A percentile compares a stretch with the other conserved stretches of the same genome.
Evolutionary conservation across 2,113 vertebrate species (phyloP).

Genomic region (Archocentrus centrarchus): DNA sequence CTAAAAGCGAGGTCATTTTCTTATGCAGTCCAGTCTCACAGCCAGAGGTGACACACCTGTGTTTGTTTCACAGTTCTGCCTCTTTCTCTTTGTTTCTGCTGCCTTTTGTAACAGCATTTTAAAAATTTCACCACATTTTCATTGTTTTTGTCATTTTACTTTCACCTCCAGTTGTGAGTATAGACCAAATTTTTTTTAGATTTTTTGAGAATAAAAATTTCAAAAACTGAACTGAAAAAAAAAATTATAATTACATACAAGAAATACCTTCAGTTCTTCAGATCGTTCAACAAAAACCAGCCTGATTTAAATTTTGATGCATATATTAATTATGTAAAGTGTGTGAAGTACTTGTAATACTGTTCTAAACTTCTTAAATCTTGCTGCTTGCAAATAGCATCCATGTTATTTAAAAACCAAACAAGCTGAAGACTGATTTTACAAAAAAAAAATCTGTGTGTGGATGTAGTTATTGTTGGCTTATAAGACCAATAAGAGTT

Average conservation of each 20-base stretch:
- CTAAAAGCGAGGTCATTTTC: not conserved
- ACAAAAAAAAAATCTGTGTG: not conserved
- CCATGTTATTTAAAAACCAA: not conserved
- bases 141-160: not conserved
- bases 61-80: not conserved
- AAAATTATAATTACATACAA: not conserved
- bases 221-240: not conserved
- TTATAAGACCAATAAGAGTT: not conserved
- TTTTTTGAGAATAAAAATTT: fast-evolving
- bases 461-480: not conserved
- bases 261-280: not conserved
- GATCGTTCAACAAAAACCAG: not conserved
- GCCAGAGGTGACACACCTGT: not conserved
- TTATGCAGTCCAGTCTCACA: not conserved
- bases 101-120: not conserved
- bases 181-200: not conserved
- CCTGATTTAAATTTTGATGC: not conserved
- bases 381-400: not conserved
- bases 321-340: no score
- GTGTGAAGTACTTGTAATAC: not conserved
- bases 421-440: no score
- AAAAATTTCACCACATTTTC: not conserved
- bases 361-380: not conserved
- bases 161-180: not conserved
- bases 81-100: not conserved